These are phyloP conservation scores for Ophion ventricosus DNA, from an alignment of 2,888 invertebrate species.

Conservation along the genomic window DNA sequence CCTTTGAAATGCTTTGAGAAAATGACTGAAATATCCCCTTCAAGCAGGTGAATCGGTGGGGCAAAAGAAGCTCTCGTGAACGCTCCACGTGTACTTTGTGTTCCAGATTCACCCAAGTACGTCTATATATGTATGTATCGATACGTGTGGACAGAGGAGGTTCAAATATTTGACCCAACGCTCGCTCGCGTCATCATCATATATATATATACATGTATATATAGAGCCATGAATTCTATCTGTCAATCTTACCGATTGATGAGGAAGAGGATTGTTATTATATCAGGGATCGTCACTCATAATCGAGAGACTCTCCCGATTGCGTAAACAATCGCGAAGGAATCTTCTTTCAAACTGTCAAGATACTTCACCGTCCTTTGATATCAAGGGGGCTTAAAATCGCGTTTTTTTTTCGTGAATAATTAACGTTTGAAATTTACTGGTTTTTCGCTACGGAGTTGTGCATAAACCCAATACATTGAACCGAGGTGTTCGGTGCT, in stretches of 20 bases:
- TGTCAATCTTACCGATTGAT: conserved; percentile 50
- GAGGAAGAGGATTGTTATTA: conserved; percentile 44
- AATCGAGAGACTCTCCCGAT: conserved; percentile 47
- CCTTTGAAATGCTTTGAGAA: no score
- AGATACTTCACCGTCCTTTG: conserved; percentile 23
- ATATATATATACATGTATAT: neutral
- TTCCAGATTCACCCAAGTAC: conserved; percentile 44
- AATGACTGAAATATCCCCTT: no score
- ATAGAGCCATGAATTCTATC: conserved; percentile 31
- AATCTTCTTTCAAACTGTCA: conserved; percentile 20
- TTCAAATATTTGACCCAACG: conserved; percentile 62
- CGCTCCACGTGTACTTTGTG: conserved; percentile 27
- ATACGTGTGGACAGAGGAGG: conserved; percentile 46
- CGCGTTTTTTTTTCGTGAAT: no score
- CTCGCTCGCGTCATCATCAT: conserved; percentile 34
- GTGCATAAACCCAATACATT: no score
- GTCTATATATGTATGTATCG: conserved; percentile 15
- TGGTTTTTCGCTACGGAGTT: no score
- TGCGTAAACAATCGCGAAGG: conserved; percentile 57
- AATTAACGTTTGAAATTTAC: no score
- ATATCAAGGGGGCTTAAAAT: no score
- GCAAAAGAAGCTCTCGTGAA: conserved; percentile 64
- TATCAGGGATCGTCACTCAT: conserved; percentile 58
- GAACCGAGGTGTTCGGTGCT: neutral
- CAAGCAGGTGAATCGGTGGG: conserved; percentile 69